phyloP scores from a whole-genome alignment of 2,797 vertebrate genomes.

The Crypturellus tataupa region DNA sequence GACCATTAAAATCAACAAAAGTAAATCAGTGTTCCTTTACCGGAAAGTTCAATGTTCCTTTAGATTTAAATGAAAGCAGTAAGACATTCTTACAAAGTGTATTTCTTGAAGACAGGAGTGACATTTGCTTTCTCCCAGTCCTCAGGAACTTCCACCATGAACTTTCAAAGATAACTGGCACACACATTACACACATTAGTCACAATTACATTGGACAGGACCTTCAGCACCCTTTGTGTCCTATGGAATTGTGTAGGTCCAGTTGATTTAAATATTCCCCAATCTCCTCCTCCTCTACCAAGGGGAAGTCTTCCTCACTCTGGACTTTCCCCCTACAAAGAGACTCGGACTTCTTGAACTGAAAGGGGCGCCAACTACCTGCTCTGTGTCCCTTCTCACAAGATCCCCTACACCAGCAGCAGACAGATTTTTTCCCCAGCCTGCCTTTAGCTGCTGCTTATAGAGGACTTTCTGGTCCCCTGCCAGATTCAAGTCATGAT shows the following conservation, averaged over 20 bases:
- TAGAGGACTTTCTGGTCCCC: neutral
- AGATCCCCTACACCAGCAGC: neutral
- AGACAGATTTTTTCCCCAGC: neutral
- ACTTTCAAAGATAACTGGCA: neutral
- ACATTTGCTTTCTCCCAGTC: neutral
- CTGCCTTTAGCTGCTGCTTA: neutral
- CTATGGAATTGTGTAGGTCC: neutral
- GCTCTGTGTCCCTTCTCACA: neutral
- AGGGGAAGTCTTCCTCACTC: neutral
- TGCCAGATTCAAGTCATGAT: neutral
- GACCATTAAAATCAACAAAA: constrained; percentile 64
- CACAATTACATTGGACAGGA: neutral
- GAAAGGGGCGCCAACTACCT: neutral
- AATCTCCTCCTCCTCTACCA: neutral
- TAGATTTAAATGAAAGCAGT: constrained; percentile 59
- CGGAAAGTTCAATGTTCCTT: constrained; percentile 37
- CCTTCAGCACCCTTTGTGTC: neutral
- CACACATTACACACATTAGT: neutral
- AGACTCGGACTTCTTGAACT: neutral
- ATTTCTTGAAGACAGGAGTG: neutral
- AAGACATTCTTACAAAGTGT: constrained; percentile 48
- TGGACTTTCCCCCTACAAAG: neutral
- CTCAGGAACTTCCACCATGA: neutral
- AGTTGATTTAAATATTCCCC: neutral
- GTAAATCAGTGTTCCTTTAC: constrained; percentile 53